Percentiles rank a stretch among this genome's conserved stretches.
phyloP scores from a whole-genome alignment of 2,888 invertebrate genomes.

The Clostera curtula region DNA sequence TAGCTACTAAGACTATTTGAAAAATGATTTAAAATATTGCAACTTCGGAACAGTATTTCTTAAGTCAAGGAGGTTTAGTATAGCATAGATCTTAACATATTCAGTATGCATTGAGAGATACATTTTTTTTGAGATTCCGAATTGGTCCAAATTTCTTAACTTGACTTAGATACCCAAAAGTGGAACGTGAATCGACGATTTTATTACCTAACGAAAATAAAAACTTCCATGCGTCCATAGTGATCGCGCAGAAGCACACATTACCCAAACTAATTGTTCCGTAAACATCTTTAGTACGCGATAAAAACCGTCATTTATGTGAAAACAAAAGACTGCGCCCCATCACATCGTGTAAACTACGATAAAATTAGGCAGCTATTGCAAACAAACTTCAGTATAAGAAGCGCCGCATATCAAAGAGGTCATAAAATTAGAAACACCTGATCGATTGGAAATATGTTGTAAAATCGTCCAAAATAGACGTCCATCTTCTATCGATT shows the following conservation, averaged over 20 bases:
- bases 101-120: too few species aligned
- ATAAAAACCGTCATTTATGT: slow-evolving; percentile 36
- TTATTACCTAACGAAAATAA: too few species aligned
- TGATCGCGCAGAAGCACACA: slow-evolving; percentile 18
- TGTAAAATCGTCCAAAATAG: slow-evolving; percentile 60
- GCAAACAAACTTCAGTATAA: slow-evolving; percentile 40
- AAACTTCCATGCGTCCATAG: background rate
- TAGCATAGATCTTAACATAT: too few species aligned
- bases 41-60: too few species aligned
- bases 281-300: slow-evolving; percentile 43
- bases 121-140: too few species aligned
- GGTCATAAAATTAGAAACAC: slow-evolving; percentile 71
- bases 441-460: slow-evolving; percentile 63
- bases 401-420: slow-evolving; percentile 47
- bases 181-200: too few species aligned
- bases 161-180: too few species aligned
- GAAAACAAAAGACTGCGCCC: slow-evolving; percentile 32
- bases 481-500: slow-evolving; percentile 66
- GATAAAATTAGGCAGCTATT: slow-evolving; percentile 40
- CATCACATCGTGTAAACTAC: slow-evolving; percentile 30
- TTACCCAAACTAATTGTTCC: slow-evolving; percentile 44
- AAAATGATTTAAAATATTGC: too few species aligned
- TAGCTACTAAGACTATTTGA: too few species aligned
- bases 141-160: too few species aligned
- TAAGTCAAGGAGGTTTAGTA: too few species aligned